phyloP scores from a whole-genome alignment of 1,140 invertebrate genomes.

The Drosophila repletoides region DNA sequence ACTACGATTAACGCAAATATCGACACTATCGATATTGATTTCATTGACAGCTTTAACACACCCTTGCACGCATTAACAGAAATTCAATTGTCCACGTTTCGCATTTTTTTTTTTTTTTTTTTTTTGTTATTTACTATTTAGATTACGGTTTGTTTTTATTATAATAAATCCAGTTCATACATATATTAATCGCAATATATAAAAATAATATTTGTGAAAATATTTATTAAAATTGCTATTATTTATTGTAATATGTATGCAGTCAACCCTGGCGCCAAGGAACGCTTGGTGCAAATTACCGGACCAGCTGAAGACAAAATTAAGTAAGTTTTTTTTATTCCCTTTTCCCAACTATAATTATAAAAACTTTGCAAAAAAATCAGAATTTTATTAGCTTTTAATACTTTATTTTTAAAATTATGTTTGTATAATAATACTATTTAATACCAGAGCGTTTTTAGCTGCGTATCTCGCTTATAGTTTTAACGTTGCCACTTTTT shows the following conservation, averaged over 20 bases:
- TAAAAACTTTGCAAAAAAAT: no score
- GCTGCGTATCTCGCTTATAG: neutral
- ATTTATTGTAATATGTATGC: neutral
- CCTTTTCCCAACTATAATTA: no score
- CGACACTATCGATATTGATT: no score
- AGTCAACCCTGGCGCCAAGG: constrained; percentile 95
- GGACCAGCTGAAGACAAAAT: constrained; percentile 95
- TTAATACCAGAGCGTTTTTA: no score
- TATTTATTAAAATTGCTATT: neutral
- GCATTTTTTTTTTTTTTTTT: no score
- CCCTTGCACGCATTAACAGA: constrained; percentile 14
- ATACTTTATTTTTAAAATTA: no score
- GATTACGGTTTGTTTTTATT: neutral
- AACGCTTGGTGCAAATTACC: constrained; percentile 95
- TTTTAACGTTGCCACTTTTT: neutral
- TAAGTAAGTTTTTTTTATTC: constrained; percentile 86
- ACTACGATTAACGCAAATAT: no score
- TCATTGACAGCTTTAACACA: no score
- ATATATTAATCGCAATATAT: neutral
- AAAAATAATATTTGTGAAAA: neutral
- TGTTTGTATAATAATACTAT: neutral
- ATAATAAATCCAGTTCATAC: constrained; percentile 1
- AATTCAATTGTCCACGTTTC: constrained; percentile 1
- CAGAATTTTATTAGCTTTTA: no score
- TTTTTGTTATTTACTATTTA: constrained; percentile 18